These are phyloP conservation scores for Drosophila pachea DNA, from an alignment of 1,140 invertebrate genomes.

Conservation along the genomic window DNA sequence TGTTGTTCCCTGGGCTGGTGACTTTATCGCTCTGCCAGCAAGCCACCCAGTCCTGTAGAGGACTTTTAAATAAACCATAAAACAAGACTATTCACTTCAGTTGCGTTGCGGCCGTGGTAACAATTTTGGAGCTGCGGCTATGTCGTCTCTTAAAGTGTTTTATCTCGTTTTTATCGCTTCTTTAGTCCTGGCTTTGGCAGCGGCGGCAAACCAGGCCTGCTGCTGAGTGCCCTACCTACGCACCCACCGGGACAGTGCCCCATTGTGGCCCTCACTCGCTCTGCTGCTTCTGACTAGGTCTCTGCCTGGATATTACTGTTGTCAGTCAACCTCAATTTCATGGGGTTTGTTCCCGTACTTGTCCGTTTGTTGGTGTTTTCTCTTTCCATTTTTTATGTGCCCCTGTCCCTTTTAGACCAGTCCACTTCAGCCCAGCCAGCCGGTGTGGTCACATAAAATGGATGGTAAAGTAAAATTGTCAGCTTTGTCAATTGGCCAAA, in stretches of 20 bases:
- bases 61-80: conserved; percentile 77
- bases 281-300: conserved; percentile 9
- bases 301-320: conserved; percentile 65
- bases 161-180: conserved; percentile 75
- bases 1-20: conserved; percentile 36
- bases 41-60: conserved; percentile 16
- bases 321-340: conserved; percentile 70
- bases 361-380: conserved; percentile 14
- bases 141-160: conserved; percentile 50
- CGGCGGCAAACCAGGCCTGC: conserved; percentile 36
- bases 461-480: conserved; percentile 68
- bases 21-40: conserved; percentile 46
- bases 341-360: conserved; percentile 51
- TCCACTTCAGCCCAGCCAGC: conserved; percentile 13
- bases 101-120: conserved; percentile 67
- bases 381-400: conserved; percentile 4
- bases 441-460: conserved; percentile 53
- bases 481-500: conserved; percentile 61
- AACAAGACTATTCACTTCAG: conserved; percentile 77
- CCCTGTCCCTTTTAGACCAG: conserved; percentile 17
- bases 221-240: conserved; percentile 17
- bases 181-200: conserved; percentile 53
- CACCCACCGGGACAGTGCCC: neutral
- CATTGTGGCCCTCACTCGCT: neutral
- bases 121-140: conserved; percentile 28